Base-by-base conservation (phyloP, 2,113 vertebrate species). In the Gadus chalcogrammus region DNA sequence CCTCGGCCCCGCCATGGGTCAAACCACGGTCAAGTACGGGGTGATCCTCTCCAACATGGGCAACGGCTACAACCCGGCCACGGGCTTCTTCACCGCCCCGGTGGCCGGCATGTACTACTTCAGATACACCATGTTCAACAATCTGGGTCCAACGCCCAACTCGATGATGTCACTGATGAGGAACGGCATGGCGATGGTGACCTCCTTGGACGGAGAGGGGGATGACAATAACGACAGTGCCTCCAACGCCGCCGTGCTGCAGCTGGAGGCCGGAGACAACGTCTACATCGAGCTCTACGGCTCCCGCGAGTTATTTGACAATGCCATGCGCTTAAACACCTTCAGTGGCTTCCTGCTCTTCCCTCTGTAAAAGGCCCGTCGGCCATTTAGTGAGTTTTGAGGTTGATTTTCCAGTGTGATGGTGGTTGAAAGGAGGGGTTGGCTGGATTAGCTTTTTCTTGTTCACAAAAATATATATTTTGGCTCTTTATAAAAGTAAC, bases 311-410 rank as follows among this genome's bases (percentile, higher is more conserved):
- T 0, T 67, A 16, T 76, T 67, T 3, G 38, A 75, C 0, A 17
- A 67, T 12, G 0, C 1, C n/a, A 0, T 15, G 3, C 9, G 63
- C 59, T 75, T 68, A 27, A 68, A 71, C 64, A 74, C 74, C 38
- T 73, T 76, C 61, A 68, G 55, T 0, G 61, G 74, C 20, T 69
- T 72, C 62, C 42, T 75, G 72, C 56, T 79, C 28, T 63, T 75
- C 42, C 65, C 20, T 22, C 0, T 72, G 70, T 72, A 58, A 71
- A 5, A 12, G 38, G 6, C 38, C 38, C 38, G 4, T 42, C 38
- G 38, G 38, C 38, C 38, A 42, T 42, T 42, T 42, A 2, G 38
- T 42, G 38, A 42, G 38, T 11, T 6, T 42, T 42, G 5, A 8
- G 38, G 11, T 6, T 42, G 38, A 8, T 42, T 24, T 24, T 1